Conservation (phyloP, 2,113 vertebrate genomes). For the Noturus placidus region DNA sequence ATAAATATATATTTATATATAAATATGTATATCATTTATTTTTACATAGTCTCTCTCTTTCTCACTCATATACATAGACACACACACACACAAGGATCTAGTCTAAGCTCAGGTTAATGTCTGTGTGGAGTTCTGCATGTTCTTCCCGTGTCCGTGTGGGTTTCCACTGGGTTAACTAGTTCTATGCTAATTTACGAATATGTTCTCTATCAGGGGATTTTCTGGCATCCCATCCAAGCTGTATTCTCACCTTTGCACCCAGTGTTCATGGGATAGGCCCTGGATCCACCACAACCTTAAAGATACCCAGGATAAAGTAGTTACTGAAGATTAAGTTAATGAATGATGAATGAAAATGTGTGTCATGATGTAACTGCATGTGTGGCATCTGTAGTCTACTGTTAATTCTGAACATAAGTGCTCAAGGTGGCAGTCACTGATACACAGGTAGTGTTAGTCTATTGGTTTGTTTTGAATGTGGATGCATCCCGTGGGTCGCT, state of each 20-base stretch:
- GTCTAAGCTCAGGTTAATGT: background rate
- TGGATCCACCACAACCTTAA: background rate
- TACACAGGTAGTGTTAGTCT: slow-evolving; percentile 51
- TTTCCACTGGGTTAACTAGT: background rate
- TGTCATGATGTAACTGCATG: background rate
- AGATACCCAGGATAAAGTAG: background rate
- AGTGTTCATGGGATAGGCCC: too few relatives aligned
- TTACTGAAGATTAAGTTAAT: background rate
- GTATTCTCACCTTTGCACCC: background rate
- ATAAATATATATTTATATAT: too few relatives aligned
- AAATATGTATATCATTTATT: too few relatives aligned
- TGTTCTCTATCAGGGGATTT: background rate
- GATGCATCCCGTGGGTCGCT: slow-evolving; percentile 92
- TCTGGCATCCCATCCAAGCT: background rate
- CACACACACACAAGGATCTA: too few relatives aligned
- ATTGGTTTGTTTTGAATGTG: slow-evolving; percentile 91
- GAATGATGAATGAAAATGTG: background rate
- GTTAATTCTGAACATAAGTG: background rate
- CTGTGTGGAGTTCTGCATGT: background rate
- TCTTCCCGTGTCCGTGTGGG: background rate
- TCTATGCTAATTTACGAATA: background rate
- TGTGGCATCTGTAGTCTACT: background rate
- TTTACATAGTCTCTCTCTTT: too few relatives aligned
- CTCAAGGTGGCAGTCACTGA: background rate
- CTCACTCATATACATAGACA: too few relatives aligned